Evolutionary conservation across 2,797 vertebrate species (phyloP).

Genomic region (Momotus momota): DNA sequence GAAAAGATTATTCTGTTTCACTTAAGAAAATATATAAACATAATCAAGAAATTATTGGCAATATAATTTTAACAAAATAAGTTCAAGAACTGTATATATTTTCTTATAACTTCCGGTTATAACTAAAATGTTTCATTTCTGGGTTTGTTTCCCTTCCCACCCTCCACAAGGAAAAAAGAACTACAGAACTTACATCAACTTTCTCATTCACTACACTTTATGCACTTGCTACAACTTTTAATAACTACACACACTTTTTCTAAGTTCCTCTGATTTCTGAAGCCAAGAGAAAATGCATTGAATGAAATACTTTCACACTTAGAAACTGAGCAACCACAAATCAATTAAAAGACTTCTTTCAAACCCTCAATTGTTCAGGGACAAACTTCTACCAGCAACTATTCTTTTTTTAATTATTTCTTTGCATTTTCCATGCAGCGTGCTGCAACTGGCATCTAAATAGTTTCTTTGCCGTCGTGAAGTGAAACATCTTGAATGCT

Average conservation of each 20-base stretch:
- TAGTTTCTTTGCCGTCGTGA: slow-evolving; percentile 80
- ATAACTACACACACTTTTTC: neutral
- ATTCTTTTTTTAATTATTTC: slow-evolving; percentile 76
- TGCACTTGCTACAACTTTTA: neutral
- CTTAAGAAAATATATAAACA: neutral
- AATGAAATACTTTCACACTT: slow-evolving; percentile 55
- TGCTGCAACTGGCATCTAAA: slow-evolving; percentile 83
- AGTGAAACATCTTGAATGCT: slow-evolving; percentile 86
- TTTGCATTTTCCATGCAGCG: slow-evolving; percentile 76
- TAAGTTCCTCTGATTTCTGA: slow-evolving; percentile 1
- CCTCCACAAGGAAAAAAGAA: neutral
- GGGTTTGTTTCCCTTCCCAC: neutral
- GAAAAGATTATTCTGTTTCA: slow-evolving; percentile 36
- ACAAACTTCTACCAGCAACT: slow-evolving; percentile 70
- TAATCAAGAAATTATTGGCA: slow-evolving; percentile 13
- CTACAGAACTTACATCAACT: slow-evolving; percentile 20
- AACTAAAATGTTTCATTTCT: slow-evolving; percentile 25
- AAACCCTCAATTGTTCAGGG: slow-evolving; percentile 70
- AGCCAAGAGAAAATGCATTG: slow-evolving; percentile 56
- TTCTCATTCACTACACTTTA: slow-evolving; percentile 30
- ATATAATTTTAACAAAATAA: neutral
- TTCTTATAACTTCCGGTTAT: slow-evolving; percentile 4
- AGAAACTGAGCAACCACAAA: slow-evolving; percentile 42
- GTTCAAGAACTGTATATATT: neutral
- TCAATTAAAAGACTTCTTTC: slow-evolving; percentile 50